Base-by-base conservation (phyloP, 2,113 vertebrate genomes). In the Chlamydotis undulata region DNA sequence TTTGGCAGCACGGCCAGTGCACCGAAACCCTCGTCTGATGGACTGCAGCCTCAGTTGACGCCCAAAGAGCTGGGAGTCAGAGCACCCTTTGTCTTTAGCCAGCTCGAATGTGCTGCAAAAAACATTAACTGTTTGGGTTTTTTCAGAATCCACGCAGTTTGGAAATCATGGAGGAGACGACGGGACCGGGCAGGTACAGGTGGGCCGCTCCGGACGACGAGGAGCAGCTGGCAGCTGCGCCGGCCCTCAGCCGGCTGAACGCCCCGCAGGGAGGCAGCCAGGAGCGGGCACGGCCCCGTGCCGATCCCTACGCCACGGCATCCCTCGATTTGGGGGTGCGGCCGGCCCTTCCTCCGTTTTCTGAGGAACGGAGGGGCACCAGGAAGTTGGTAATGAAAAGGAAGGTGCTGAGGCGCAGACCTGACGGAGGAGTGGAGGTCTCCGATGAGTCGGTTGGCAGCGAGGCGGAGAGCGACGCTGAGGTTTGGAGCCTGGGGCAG, bases 381-480 rank as follows among this genome's bases (percentile, higher is more conserved):
- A 87, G 45, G 78, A 96, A 55, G 70, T 28, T 94, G 75, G 69
- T 93, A 9, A 97, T 98, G 97, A 98, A 98, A 70, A 98, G 98
- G 93, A 98, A 98, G 41, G 98, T 98, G 83, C 92, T 98, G 69
- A 95, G 98, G 23, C 97, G 22, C 90, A 96, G 84, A 67, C 94
- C 98, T 1, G 96, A 83, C 1, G 98, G 98, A 33, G 89, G 90
- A 29, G 96, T 98, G 1, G 88, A 97, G 64, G 83, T 98, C 43
- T 97, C 84, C 0, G 90, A 98, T 2, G 97, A 98, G 56, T 97
- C 97, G 0, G 13, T 69, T 14, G 33, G 24, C 50, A 92, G 91
- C 12, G 80, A 94, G n/a, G 39, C 67, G 1, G 96, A 96, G 17
- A 84, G 39, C 1, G 33, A 63, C 2, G 31, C 37, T 2, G 35